Conservation (phyloP, 2,888 invertebrate genomes). For the Lasioglossum calceatum region DNA sequence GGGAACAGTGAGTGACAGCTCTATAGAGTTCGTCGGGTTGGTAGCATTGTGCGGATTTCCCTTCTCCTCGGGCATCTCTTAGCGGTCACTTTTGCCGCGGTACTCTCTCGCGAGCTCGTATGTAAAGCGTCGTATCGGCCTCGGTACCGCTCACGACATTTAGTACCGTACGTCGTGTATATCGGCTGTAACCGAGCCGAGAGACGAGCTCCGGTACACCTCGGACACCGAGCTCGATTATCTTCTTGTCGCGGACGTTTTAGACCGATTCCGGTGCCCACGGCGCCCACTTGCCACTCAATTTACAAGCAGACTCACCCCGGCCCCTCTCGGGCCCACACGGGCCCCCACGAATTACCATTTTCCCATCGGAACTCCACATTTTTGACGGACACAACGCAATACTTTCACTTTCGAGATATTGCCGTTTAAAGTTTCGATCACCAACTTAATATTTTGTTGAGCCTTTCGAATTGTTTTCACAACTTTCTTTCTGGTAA, state of each 20-base stretch:
- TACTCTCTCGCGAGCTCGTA: conserved; percentile 63
- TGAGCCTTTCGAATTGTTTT: no score
- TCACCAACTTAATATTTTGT: no score
- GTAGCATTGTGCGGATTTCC: conserved; percentile 80
- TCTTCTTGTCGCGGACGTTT: conserved; percentile 39
- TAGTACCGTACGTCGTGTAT: conserved; percentile 69
- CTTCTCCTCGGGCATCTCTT: conserved; percentile 40
- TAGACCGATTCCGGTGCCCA: conserved; percentile 23
- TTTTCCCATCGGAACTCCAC: neutral
- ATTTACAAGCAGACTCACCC: neutral
- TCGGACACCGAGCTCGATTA: conserved; percentile 42
- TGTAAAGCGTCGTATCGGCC: conserved; percentile 67
- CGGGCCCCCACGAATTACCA: neutral
- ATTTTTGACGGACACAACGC: neutral
- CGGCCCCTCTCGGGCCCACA: neutral
- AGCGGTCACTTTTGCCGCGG: conserved; percentile 64
- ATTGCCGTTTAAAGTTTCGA: no score
- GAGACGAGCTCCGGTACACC: conserved; percentile 45
- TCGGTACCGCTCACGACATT: conserved; percentile 66
- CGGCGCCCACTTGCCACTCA: conserved; percentile 1
- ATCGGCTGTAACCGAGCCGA: conserved; percentile 51
- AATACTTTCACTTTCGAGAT: no score
- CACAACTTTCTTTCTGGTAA: no score
- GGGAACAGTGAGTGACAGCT: conserved; percentile 81
- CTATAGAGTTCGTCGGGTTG: conserved; percentile 82